Percentiles rank a stretch among this genome's conserved stretches.
Conservation (phyloP, 2,888 invertebrate genomes). For the Eremobia ochroleuca region DNA sequence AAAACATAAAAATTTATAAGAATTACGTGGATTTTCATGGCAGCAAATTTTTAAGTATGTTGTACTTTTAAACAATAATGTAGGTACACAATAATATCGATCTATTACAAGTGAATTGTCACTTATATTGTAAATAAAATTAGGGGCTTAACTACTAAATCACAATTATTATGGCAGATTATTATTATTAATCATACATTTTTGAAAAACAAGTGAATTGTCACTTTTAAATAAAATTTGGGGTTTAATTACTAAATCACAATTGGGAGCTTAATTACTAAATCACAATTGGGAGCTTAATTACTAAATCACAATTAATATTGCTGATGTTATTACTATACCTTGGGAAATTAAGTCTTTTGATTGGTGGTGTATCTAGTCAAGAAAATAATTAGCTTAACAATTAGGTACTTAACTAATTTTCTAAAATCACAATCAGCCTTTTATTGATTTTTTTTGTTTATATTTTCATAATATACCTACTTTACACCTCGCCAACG, state of each 20-base stretch:
- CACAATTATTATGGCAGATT: slow-evolving; percentile 12
- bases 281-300: slow-evolving; percentile 22
- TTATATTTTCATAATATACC: slow-evolving; percentile 40
- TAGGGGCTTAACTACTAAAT: slow-evolving; percentile 23
- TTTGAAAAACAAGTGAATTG: slow-evolving; percentile 18
- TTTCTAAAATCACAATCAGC: slow-evolving; percentile 31
- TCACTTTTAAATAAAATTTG: slow-evolving; percentile 15
- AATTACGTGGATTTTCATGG: slow-evolving; percentile 13
- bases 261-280: too few relatives aligned
- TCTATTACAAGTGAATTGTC: slow-evolving; percentile 24
- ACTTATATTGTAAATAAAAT: slow-evolving; percentile 23
- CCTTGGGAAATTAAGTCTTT: slow-evolving; percentile 28
- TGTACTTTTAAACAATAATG: slow-evolving; percentile 23
- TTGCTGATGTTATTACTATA: slow-evolving; percentile 37
- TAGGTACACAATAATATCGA: slow-evolving; percentile 25
- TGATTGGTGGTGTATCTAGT: slow-evolving; percentile 24
- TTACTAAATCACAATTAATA: slow-evolving; percentile 28
- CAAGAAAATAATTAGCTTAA: slow-evolving; percentile 9
- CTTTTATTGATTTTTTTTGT: slow-evolving; percentile 30
- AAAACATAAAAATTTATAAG: slow-evolving; percentile 14
- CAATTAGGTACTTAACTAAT: slow-evolving; percentile 21
- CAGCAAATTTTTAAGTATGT: slow-evolving; percentile 10
- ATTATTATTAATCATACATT: slow-evolving; percentile 17
- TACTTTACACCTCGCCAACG: slow-evolving; percentile 39
- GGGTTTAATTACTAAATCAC: slow-evolving; percentile 21